Evolutionary conservation across 2,797 vertebrate genomes (phyloP), one percentile per base, ranked within the genome.

Genomic region (Anabas testudineus): DNA sequence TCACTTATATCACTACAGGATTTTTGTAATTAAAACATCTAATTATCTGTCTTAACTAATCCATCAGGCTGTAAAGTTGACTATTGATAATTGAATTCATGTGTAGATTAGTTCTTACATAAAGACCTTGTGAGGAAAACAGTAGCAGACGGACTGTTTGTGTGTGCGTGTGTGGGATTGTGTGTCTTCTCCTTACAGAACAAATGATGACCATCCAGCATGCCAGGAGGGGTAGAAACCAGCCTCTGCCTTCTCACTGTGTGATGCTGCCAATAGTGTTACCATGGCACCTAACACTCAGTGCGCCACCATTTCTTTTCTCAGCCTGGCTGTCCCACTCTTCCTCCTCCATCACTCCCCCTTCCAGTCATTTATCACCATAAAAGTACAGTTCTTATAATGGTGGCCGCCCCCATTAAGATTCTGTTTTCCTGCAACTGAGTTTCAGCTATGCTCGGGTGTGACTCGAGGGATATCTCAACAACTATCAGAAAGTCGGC

Each of bases 201-300:
- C 65, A 67, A 69, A 39, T 87, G 81, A 87, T 84, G 82, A 58
- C 24, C 81, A 8, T 68, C 82, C 81, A 81, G 78, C 83, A 85
- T 85, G 75, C 83, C 82, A 86, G 75, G 67, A 76, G 55, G 79
- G 70, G 47, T 74, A 81, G 88, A 87, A 84, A 90, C 83, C 75
- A 74, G 62, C 71, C 45, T 76, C 73, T 65, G 66, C 80, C 82
- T 87, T 70, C 73, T 82, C 75, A 21, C 67, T 58, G 58, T 57
- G 76, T 45, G 62, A 67, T 58, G 67, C 82, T 87, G 86, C 87
- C 86, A 91, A 79, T 16, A 70, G 55, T 71, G 90, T 91, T 90
- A 58, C 92, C 89, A 91, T 90, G 90, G 86, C 79, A 80, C 76
- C 88, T 36, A 80, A 78, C 81, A 72, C 73, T 76, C 62, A 43